Evolutionary conservation across 2,113 vertebrate species (phyloP).

Genomic region (Tauraco erythrolophus): DNA sequence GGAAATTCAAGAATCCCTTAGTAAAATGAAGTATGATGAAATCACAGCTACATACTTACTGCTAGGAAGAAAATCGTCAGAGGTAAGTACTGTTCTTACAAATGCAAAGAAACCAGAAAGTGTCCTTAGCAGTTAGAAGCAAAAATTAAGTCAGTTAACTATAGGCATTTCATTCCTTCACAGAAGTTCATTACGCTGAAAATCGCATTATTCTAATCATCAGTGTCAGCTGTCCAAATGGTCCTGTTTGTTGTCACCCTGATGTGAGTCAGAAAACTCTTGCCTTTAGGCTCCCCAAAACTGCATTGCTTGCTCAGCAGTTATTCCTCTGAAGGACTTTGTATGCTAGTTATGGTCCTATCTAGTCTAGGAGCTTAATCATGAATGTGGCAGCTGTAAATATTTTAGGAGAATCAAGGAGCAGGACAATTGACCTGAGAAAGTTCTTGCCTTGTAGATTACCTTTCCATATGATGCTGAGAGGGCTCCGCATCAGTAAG

Average conservation of each 20-base stretch:
- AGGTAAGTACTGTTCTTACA: slow-evolving; percentile 79
- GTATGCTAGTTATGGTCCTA: neutral
- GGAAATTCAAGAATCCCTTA: slow-evolving; percentile 96
- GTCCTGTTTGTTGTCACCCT: neutral
- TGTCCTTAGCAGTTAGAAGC: neutral
- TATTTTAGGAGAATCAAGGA: neutral
- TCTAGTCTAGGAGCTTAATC: neutral
- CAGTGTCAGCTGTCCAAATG: neutral
- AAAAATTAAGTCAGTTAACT: neutral
- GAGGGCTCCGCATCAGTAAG: neutral
- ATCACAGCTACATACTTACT: slow-evolving; percentile 97
- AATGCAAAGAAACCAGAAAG: neutral
- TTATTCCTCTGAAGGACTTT: neutral
- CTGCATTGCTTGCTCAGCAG: neutral
- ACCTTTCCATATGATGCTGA: neutral
- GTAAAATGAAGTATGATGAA: slow-evolving; percentile 99
- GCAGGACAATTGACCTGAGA: neutral
- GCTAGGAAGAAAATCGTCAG: slow-evolving; percentile 93
- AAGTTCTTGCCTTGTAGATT: neutral
- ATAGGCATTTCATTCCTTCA: neutral
- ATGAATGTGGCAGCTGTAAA: neutral
- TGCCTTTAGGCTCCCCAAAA: neutral
- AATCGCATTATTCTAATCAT: neutral
- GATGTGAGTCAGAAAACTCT: neutral
- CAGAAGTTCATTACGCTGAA: neutral